Conservation (phyloP, 2,797 vertebrate genomes). For the Fringilla coelebs region DNA sequence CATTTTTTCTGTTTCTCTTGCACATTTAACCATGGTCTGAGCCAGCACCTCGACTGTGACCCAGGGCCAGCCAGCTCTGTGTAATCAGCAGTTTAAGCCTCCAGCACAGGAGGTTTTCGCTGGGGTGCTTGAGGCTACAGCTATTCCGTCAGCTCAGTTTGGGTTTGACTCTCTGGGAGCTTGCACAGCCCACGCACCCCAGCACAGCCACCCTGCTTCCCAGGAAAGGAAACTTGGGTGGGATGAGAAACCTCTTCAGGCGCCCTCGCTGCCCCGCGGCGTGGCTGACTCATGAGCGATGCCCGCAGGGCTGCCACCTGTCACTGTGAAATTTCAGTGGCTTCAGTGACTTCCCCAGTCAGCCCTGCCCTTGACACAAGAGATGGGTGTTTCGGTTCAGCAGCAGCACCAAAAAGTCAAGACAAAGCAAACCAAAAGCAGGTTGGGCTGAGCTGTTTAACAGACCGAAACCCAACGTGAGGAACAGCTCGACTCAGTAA, state of each 20-base stretch:
- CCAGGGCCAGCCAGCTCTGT: neutral
- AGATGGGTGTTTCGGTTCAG: neutral
- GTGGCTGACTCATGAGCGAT: neutral
- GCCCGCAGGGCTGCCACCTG: neutral
- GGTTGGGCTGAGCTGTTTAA: neutral
- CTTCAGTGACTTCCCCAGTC: neutral
- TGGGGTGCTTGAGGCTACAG: neutral
- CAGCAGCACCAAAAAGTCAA: neutral
- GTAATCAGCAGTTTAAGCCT: conserved; percentile 3
- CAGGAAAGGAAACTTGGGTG: conserved; percentile 54
- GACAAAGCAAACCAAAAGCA: neutral
- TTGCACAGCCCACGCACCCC: neutral
- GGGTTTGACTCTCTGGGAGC: conserved; percentile 45
- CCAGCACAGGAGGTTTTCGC: neutral
- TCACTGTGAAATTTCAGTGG: neutral
- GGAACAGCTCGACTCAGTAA: neutral
- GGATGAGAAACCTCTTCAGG: conserved; percentile 52
- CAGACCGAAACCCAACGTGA: neutral
- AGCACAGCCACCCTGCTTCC: conserved; percentile 5
- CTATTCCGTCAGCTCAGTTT: conserved; percentile 29
- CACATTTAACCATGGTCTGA: neutral
- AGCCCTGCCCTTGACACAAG: accelerated
- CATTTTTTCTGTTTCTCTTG: conserved; percentile 1
- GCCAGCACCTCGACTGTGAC: neutral
- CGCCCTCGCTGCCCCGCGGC: neutral